Percentiles rank a stretch among this genome's conserved stretches.
Evolutionary conservation across 2,113 vertebrate genomes (phyloP).

Genomic region (Scopus umbretta): DNA sequence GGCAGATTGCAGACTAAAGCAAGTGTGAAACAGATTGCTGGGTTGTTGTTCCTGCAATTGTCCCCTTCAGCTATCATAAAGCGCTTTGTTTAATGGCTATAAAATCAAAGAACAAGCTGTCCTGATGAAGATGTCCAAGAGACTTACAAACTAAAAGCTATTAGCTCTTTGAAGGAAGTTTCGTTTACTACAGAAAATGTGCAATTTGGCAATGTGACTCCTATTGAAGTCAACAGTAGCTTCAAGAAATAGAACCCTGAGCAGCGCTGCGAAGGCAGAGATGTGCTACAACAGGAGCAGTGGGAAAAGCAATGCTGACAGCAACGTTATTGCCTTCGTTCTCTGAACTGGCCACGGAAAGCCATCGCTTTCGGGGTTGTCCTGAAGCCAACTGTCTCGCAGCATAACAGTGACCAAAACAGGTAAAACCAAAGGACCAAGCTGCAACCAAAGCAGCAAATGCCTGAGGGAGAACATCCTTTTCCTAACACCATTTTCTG

Average conservation of each 20-base stretch:
- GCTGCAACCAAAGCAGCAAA: neutral
- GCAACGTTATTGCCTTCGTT: neutral
- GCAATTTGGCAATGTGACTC: neutral
- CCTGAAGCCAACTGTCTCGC: neutral
- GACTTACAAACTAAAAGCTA: conserved; percentile 3
- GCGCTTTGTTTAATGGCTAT: conserved; percentile 53
- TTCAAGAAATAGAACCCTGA: neutral
- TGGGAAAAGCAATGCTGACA: neutral
- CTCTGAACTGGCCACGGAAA: neutral
- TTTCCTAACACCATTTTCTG: neutral
- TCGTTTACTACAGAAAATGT: neutral
- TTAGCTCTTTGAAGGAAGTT: conserved; percentile 1
- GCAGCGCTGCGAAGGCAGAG: neutral
- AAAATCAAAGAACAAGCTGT: conserved; percentile 60
- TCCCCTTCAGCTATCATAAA: conserved; percentile 62
- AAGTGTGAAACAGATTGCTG: conserved; percentile 62
- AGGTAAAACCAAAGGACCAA: neutral
- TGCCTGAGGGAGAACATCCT: neutral
- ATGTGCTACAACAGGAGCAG: neutral
- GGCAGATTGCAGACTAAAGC: conserved; percentile 58
- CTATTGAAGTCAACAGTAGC: neutral
- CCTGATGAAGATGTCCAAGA: conserved; percentile 49
- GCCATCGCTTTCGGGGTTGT: fast-evolving
- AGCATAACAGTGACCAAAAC: neutral
- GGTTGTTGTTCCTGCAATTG: conserved; percentile 55